Base-by-base conservation (phyloP, 1,140 invertebrate genomes). In the Sinella curviseta region DNA sequence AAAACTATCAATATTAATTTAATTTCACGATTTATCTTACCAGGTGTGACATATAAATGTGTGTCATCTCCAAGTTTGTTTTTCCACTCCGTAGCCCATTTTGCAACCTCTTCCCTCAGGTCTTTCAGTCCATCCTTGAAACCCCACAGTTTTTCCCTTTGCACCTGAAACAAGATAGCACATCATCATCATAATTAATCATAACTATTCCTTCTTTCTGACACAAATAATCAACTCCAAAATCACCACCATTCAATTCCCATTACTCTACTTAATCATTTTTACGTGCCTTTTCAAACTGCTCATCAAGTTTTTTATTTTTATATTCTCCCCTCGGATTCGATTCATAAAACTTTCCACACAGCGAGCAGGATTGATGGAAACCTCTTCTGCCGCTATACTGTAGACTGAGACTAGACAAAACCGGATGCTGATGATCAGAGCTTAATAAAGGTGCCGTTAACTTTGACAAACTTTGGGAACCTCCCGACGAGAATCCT, bases 71-170 rank as follows among this genome's bases (percentile, higher is more conserved):
- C 85, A 82, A 92, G 86, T 67, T 87, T 85, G 74, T 94, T 92
- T 82, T 90, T 91, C 0, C 92, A 83, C 89, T 96, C 94, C 80
- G 92, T 85, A 48, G 86, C 88, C 86, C 91, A 92, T 34, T 93
- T 76, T 77, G 88, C 88, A 0, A 92, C 88, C 88, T 95, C 93
- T 24, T 88, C 74, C 84, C 91, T 90, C 0, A 95, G 82, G 81
- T 91, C 89, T 77, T 89, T 89, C 0, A 92, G 86, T 2, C 93
- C 93, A 77, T 90, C 84, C 78, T 83, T 86, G 3, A 87, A 17
- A 1, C 83, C 83, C 77, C 55, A 83, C 35, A 65, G 73, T 12
- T 78, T 81, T 65, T 76, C 54, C 36, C 30, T n/a, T 1, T 74
- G 28, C 33, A 70, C n/a, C 81, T 82, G 35, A 36, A 77, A 82